A percentile compares a stretch with the other conserved stretches of the same genome.
Evolutionary conservation across 2,888 invertebrate genomes (phyloP).

Genomic region (Meiosimyza platycephala): DNA sequence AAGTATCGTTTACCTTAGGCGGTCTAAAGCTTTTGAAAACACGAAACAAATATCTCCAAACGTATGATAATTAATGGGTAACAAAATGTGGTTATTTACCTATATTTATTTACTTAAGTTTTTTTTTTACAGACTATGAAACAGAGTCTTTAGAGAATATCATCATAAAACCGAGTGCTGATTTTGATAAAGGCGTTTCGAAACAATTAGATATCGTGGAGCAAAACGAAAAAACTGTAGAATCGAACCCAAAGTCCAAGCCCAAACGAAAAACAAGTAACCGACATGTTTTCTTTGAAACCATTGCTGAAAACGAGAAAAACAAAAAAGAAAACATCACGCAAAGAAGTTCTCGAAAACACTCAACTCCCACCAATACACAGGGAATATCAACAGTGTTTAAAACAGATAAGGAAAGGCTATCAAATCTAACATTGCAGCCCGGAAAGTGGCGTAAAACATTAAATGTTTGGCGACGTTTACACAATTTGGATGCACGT

Average conservation of each 20-base stretch:
- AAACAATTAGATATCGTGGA: too few relatives aligned
- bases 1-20: too few relatives aligned
- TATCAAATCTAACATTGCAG: conserved; percentile 67
- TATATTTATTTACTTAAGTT: too few relatives aligned
- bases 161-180: too few relatives aligned
- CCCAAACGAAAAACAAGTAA: conserved; percentile 23
- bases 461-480: conserved; percentile 71
- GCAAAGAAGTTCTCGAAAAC: neutral
- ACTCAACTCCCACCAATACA: neutral
- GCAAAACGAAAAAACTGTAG: neutral
- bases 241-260: neutral
- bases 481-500: conserved; percentile 47
- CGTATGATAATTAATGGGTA: too few relatives aligned
- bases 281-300: conserved; percentile 43
- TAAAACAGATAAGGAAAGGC: conserved; percentile 10
- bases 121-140: too few relatives aligned
- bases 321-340: neutral
- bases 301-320: neutral
- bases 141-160: too few relatives aligned
- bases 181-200: too few relatives aligned
- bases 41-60: too few relatives aligned
- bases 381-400: neutral
- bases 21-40: too few relatives aligned
- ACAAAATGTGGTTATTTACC: too few relatives aligned
- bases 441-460: conserved; percentile 79